Percentiles rank a stretch among this genome's conserved stretches.
Conservation (phyloP, 1,140 invertebrate genomes). For the Chlorops oryzae region DNA sequence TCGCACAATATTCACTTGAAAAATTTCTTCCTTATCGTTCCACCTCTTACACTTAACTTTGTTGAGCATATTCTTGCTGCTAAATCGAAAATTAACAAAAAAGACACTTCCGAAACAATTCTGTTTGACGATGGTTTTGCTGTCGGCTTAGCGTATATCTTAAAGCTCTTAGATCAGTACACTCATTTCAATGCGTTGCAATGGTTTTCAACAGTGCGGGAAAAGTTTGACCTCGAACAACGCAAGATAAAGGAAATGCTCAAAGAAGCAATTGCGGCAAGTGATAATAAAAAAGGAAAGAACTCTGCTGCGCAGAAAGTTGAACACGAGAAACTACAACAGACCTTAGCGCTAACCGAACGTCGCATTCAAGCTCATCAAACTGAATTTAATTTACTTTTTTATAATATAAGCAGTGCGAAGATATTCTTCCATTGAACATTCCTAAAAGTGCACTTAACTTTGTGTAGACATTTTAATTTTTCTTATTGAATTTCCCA, state of each 20-base stretch:
- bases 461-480: too few species aligned
- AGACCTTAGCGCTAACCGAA: conserved; percentile 87
- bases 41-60: conserved; percentile 90
- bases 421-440: conserved; percentile 93
- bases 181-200: conserved; percentile 87
- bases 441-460: too few species aligned
- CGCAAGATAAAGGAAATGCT: conserved; percentile 52
- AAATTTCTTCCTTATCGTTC: conserved; percentile 92
- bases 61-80: conserved; percentile 87
- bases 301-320: conserved; percentile 42
- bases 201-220: conserved; percentile 88
- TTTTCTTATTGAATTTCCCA: too few species aligned
- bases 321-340: conserved; percentile 80
- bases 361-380: conserved; percentile 71
- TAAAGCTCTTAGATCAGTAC: conserved; percentile 64
- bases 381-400: conserved; percentile 85
- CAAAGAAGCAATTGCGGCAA: conserved; percentile 37
- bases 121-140: conserved; percentile 98
- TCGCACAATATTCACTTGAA: conserved; percentile 83
- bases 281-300: conserved; percentile 29
- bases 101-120: conserved; percentile 67
- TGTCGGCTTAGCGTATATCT: conserved; percentile 78
- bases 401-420: conserved; percentile 88
- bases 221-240: conserved; percentile 63
- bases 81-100: conserved; percentile 79